A percentile compares a stretch with the other conserved stretches of the same genome.
Conservation (phyloP, 1,140 invertebrate species). For the Phenacoccus solenopsis region DNA sequence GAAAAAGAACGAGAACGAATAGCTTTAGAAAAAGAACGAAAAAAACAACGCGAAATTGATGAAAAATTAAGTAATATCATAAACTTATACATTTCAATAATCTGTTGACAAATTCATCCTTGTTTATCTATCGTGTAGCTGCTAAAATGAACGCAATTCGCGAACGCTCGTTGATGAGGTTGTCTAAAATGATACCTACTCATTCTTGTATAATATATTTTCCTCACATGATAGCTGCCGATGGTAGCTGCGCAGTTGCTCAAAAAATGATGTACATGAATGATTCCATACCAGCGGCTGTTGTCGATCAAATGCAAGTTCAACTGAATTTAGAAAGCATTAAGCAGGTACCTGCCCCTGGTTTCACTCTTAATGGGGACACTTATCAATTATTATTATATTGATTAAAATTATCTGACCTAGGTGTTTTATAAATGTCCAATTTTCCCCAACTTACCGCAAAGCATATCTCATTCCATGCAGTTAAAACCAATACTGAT, state of each 20-base stretch:
- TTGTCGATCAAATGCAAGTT: not conserved
- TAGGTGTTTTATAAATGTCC: not conserved
- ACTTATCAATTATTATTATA: no score
- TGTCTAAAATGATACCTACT: conserved; percentile 22
- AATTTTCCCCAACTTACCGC: not conserved
- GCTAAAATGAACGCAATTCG: conserved; percentile 24
- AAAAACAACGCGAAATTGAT: conserved; percentile 34
- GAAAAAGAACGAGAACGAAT: conserved; percentile 29
- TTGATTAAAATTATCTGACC: no score
- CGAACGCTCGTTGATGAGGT: conserved; percentile 22
- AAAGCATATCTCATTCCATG: not conserved
- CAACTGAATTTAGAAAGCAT: not conserved
- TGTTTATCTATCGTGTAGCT: no score
- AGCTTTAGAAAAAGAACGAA: conserved; percentile 29
- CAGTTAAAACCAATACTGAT: not conserved
- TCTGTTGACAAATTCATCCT: no score
- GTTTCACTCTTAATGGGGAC: not conserved
- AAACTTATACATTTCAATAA: no score
- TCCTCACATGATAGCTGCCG: conserved; percentile 24
- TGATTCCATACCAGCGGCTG: not conserved
- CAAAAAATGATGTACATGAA: not conserved
- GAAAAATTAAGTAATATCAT: conserved; percentile 31
- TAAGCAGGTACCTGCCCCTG: no score
- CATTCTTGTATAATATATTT: conserved; percentile 27
- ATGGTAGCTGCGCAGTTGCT: not conserved